Evolutionary conservation across 2,797 vertebrate species (phyloP).

Genomic region (Carduelis carduelis): DNA sequence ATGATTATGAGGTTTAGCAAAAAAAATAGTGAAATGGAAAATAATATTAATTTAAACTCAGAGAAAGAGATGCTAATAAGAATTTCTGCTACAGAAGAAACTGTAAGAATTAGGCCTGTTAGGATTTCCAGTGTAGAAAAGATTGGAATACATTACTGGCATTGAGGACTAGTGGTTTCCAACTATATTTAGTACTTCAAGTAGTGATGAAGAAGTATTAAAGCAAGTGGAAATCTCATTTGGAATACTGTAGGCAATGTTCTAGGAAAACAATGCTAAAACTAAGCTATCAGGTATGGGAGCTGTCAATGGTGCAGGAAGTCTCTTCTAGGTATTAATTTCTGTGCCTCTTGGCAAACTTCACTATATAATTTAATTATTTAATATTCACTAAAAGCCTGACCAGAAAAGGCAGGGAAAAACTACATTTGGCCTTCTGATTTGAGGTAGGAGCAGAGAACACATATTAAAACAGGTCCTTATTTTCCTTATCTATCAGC

Average conservation of each 20-base stretch:
- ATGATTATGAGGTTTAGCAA: neutral
- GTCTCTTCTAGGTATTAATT: neutral
- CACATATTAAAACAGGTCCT: neutral
- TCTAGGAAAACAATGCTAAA: slow-evolving; percentile 12
- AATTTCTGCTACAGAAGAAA: neutral
- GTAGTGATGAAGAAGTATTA: neutral
- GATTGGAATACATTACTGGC: neutral
- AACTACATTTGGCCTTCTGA: neutral
- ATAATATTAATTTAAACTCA: neutral
- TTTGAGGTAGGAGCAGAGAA: neutral
- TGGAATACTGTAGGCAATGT: neutral
- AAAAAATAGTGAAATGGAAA: neutral
- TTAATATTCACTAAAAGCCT: neutral
- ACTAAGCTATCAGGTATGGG: neutral
- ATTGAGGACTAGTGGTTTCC: neutral
- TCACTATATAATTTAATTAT: neutral
- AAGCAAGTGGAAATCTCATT: neutral
- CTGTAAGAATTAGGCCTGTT: neutral
- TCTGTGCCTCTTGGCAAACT: neutral
- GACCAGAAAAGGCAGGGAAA: neutral
- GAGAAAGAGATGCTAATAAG: neutral
- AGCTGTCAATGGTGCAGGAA: neutral
- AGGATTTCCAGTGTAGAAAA: neutral
- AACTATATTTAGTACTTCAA: neutral
- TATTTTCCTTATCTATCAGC: neutral